phyloP scores from a whole-genome alignment of 2,797 vertebrate genomes.

The Monodelphis domestica region DNA sequence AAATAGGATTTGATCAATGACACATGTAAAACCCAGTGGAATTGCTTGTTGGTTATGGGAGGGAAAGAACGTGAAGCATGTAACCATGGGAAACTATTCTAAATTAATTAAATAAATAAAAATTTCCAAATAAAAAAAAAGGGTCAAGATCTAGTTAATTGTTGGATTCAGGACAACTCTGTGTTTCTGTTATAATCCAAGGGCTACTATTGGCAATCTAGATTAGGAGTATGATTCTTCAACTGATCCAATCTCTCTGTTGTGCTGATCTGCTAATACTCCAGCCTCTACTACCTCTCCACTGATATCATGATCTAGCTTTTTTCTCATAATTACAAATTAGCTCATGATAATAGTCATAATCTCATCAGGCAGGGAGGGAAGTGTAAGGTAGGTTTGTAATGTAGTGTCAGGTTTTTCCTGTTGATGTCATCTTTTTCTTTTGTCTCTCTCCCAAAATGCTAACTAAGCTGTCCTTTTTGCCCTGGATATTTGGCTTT shows the following conservation, averaged over 20 bases:
- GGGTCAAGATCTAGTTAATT: background rate
- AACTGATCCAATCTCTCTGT: background rate
- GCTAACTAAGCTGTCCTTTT: background rate
- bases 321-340: too few relatives aligned
- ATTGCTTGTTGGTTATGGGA: too few relatives aligned
- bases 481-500: background rate
- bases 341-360: background rate
- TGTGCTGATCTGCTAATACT: background rate
- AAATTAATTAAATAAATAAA: too few relatives aligned
- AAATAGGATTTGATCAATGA: too few relatives aligned
- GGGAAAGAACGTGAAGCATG: too few relatives aligned
- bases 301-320: background rate
- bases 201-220: background rate
- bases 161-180: background rate
- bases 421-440: background rate
- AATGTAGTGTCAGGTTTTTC: background rate
- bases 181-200: background rate
- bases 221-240: background rate
- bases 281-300: background rate
- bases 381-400: background rate
- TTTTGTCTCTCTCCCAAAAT: background rate
- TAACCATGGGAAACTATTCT: too few relatives aligned
- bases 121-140: too few relatives aligned
- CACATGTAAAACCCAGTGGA: too few relatives aligned
- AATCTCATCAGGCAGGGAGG: background rate